These are phyloP conservation scores for Myotis myotis DNA, from an alignment of 2,797 vertebrate species.

Conservation along the genomic window DNA sequence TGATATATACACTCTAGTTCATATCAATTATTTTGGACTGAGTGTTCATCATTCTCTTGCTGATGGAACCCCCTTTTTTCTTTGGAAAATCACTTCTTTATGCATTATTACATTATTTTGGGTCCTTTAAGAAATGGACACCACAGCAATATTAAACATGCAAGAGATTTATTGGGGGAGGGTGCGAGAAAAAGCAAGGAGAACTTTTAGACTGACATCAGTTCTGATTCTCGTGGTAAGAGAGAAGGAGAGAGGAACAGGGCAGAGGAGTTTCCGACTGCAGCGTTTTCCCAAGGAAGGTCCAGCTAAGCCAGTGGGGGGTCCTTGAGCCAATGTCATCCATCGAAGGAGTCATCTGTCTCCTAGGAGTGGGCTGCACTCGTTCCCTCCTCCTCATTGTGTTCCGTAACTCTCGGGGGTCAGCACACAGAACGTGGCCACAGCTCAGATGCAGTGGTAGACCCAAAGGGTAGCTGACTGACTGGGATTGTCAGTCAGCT, in stretches of 20 bases:
- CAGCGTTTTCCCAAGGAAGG: neutral
- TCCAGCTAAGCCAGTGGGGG: neutral
- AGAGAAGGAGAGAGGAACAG: neutral
- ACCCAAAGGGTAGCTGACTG: neutral
- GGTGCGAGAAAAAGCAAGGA: neutral
- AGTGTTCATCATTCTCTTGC: neutral
- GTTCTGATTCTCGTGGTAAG: neutral
- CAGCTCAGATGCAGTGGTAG: neutral
- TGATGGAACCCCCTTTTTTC: neutral
- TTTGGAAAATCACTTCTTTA: neutral
- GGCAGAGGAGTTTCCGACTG: neutral
- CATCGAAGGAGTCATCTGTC: neutral
- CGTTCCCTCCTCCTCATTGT: fast-evolving
- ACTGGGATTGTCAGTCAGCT: neutral
- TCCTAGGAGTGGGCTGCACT: neutral
- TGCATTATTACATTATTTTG: neutral
- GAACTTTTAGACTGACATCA: neutral
- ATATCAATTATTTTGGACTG: neutral
- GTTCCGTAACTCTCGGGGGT: neutral
- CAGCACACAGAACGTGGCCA: neutral
- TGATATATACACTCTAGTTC: neutral
- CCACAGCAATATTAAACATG: neutral
- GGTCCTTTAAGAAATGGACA: neutral
- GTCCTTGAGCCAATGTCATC: neutral
- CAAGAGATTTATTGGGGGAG: neutral